Evolutionary conservation across 1,140 invertebrate genomes (phyloP), one percentile per base, ranked within the genome.

Genomic region (Microplitis mediator): DNA sequence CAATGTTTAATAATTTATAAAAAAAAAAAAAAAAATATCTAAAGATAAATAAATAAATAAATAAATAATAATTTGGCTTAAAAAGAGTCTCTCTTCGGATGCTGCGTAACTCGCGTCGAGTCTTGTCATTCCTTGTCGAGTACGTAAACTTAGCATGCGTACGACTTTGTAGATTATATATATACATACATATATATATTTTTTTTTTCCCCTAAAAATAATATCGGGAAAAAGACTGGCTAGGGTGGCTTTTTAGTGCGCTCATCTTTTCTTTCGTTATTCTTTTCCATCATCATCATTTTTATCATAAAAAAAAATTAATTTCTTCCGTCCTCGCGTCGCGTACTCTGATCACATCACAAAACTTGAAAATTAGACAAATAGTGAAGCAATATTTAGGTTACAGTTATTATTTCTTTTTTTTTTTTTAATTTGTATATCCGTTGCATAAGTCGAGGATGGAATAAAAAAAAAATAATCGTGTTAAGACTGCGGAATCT

Each of bases 121-220:
- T 78, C 69, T 77, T 75, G 76, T 80, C 79, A 78, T 81, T 79
- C 80, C 77, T 78, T 73, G 70, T 77, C 63, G 68, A 6, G 39
- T 45, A 35, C 64, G 71, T 72, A 74, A 54, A 58, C 68, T 23
- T 77, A 75, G 75, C 61, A 61, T 75, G 69, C 69, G 64, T 60
- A 11, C 50, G 66, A 54, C 61, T 70, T 61, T 13, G 56, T 39
- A 51, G 23, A 66, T 52, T 13, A 13, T 32, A 23, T 23, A 23
- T 23, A 23, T 23, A 23, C 2, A 23, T 23, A 23, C 2, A 23
- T 23, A 23, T 23, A 23, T 23, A 23, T 23, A 23, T 23, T 63
- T 16, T 63, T 63, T 35, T 63, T 9, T 66, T 66, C 31, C 39
- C 14, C 23, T 14, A 35, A 13, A 68, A 68, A 56, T 32, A 52